Evolutionary conservation across 2,113 vertebrate genomes (phyloP).

Genomic region (Macrotus californicus): DNA sequence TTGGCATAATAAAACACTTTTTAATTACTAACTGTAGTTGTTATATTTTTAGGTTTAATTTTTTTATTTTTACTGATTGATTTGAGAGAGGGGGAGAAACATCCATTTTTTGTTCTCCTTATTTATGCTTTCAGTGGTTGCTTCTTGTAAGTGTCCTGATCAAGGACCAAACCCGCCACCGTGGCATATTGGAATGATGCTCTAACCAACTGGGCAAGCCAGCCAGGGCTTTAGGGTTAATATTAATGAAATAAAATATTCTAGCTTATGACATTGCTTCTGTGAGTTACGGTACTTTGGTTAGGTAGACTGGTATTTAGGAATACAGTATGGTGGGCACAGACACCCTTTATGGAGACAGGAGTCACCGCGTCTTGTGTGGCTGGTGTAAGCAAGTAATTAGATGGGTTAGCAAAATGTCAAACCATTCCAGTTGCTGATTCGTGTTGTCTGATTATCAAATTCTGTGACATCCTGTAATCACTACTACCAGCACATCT

Average conservation of each 20-base stretch:
- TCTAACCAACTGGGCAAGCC: too few relatives aligned
- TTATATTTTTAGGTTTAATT: not conserved
- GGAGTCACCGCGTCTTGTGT: not conserved
- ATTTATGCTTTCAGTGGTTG: too few relatives aligned
- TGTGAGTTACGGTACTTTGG: not conserved
- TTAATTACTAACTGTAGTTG: not conserved
- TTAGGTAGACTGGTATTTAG: not conserved
- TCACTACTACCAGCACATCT: not conserved
- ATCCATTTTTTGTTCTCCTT: too few relatives aligned
- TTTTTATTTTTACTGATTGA: too few relatives aligned
- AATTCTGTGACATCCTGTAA: not conserved
- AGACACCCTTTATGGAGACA: not conserved
- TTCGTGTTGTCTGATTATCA: not conserved
- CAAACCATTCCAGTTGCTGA: not conserved
- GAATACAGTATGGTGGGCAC: not conserved
- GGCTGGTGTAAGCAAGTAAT: not conserved
- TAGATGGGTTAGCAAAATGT: not conserved
- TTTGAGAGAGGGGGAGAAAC: too few relatives aligned
- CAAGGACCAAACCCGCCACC: too few relatives aligned
- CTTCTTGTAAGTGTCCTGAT: too few relatives aligned
- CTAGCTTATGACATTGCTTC: not conserved
- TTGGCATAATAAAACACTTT: not conserved
- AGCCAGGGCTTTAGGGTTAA: not conserved
- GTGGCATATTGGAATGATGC: too few relatives aligned
- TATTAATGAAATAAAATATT: slow-evolving; percentile 5